Conservation (phyloP, 2,888 invertebrate species). For the Pherbina coryleti region DNA sequence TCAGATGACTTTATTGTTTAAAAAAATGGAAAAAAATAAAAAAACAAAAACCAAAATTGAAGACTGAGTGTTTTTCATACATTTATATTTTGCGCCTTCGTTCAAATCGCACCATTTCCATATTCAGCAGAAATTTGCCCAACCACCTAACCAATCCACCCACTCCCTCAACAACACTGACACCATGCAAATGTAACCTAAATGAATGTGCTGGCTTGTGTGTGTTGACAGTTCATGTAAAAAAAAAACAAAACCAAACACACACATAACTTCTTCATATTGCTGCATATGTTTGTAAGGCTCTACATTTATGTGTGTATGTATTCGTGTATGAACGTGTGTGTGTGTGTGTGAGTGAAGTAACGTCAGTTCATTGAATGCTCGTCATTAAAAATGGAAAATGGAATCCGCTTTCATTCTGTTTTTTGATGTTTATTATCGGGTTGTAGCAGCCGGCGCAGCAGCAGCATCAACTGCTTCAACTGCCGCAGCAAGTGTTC, state of each 20-base stretch:
- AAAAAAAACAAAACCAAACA: background rate
- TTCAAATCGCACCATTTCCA: background rate
- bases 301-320: background rate
- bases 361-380: conserved; percentile 23
- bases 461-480: background rate
- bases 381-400: conserved; percentile 23
- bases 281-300: background rate
- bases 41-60: background rate
- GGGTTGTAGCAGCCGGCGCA: background rate
- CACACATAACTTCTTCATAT: background rate
- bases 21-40: background rate
- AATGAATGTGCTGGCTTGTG: background rate
- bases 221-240: conserved; percentile 1
- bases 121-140: background rate
- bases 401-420: conserved; percentile 8
- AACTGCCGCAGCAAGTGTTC: background rate
- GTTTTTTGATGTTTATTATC: conserved; percentile 15
- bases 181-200: background rate
- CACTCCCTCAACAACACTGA: too few relatives aligned
- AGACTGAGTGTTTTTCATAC: conserved; percentile 14
- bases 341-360: background rate
- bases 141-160: background rate
- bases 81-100: conserved; percentile 5
- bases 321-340: background rate
- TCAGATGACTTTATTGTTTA: conserved; percentile 13